These are phyloP conservation scores for Rhizoglyphus robini DNA, from an alignment of 1,140 invertebrate genomes.

Conservation along the genomic window DNA sequence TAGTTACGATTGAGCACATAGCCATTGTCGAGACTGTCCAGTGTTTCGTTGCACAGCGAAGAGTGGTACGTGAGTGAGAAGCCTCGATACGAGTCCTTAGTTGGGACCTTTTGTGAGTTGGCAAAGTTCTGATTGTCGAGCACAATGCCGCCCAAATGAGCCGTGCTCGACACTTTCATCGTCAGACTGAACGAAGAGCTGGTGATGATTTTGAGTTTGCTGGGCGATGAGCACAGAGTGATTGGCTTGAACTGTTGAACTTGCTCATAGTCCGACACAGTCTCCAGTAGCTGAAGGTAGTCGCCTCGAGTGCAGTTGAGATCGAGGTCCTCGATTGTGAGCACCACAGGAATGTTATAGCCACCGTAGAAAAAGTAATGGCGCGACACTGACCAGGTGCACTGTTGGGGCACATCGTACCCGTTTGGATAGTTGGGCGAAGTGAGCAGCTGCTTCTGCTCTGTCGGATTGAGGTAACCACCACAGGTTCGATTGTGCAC, in stretches of 20 bases:
- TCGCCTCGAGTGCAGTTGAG: background rate
- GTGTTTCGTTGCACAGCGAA: slow-evolving; percentile 4
- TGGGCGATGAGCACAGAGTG: background rate
- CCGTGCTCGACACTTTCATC: background rate
- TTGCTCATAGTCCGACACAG: background rate
- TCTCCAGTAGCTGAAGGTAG: background rate
- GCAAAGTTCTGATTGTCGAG: background rate
- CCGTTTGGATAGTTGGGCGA: slow-evolving; percentile 47
- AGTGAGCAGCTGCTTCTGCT: slow-evolving; percentile 35
- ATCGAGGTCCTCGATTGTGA: slow-evolving; percentile 4
- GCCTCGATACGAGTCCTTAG: background rate
- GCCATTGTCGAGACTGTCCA: background rate
- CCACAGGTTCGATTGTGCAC: slow-evolving; percentile 33
- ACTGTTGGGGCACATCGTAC: slow-evolving; percentile 42
- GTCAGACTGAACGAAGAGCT: background rate
- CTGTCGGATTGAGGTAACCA: slow-evolving; percentile 32
- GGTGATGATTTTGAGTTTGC: background rate
- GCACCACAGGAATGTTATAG: background rate
- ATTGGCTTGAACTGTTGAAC: background rate
- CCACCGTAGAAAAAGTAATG: background rate
- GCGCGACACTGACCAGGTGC: slow-evolving; percentile 41
- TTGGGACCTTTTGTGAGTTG: background rate
- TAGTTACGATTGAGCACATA: background rate
- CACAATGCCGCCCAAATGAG: background rate
- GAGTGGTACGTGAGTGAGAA: background rate